A percentile compares a stretch with the other conserved stretches of the same genome.
These are phyloP conservation scores for Rhinatrema bivittatum DNA, from an alignment of 2,797 vertebrate genomes.

Conservation along the genomic window DNA sequence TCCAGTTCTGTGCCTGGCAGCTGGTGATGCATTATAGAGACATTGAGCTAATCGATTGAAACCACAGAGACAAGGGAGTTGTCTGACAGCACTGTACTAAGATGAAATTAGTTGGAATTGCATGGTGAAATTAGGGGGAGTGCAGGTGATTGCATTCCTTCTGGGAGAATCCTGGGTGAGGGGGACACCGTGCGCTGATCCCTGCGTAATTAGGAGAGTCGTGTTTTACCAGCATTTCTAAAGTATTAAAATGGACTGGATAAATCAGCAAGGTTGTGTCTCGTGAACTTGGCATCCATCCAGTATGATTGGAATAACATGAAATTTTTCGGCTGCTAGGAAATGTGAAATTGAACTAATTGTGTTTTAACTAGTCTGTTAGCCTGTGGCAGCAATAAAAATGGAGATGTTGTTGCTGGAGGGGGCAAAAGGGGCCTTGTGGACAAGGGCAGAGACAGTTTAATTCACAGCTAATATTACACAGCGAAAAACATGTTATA, in stretches of 20 bases:
- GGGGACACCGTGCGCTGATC: slow-evolving; percentile 67
- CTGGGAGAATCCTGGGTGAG: slow-evolving; percentile 73
- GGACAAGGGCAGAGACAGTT: no score
- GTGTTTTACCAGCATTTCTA: slow-evolving; percentile 76
- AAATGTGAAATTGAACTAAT: slow-evolving; percentile 84
- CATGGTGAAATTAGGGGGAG: slow-evolving; percentile 66
- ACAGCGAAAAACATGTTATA: no score
- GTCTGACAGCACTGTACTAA: slow-evolving; percentile 81
- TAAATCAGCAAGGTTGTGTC: slow-evolving; percentile 65
- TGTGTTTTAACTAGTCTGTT: slow-evolving; percentile 71
- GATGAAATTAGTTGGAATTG: slow-evolving; percentile 83
- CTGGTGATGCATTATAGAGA: slow-evolving; percentile 89
- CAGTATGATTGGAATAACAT: slow-evolving; percentile 74
- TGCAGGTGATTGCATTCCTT: slow-evolving; percentile 72
- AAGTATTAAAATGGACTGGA: slow-evolving; percentile 71
- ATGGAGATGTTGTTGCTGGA: slow-evolving; percentile 20
- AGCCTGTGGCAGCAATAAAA: slow-evolving; percentile 42
- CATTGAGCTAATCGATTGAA: slow-evolving; percentile 90
- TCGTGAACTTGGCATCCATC: slow-evolving; percentile 73
- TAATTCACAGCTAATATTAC: no score
- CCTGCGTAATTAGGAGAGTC: slow-evolving; percentile 77
- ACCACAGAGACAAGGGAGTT: slow-evolving; percentile 80
- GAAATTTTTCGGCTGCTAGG: slow-evolving; percentile 78
- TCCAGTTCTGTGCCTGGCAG: slow-evolving; percentile 75
- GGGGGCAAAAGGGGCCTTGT: no score